phyloP scores from a whole-genome alignment of 2,113 vertebrate species.

The Myotis davidii region DNA sequence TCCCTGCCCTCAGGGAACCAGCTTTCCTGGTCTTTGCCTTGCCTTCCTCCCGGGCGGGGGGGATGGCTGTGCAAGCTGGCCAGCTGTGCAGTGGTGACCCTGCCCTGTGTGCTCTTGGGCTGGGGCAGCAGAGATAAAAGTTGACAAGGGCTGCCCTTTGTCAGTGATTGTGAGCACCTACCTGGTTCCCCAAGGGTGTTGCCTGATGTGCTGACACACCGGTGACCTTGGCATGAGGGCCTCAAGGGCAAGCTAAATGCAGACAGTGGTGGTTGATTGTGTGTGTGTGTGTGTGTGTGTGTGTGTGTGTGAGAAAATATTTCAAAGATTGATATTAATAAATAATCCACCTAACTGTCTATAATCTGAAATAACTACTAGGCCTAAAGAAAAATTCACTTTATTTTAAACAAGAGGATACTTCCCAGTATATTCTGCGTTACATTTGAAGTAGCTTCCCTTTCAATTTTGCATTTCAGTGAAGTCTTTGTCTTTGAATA shows the following conservation, averaged over 20 bases:
- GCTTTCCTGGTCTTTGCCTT: neutral
- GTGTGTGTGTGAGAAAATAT: neutral
- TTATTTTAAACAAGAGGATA: too few relatives aligned
- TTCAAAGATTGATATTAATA: too few relatives aligned
- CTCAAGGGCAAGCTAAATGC: neutral
- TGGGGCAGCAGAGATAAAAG: neutral
- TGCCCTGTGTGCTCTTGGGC: neutral
- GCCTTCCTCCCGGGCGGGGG: neutral
- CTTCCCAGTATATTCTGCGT: too few relatives aligned
- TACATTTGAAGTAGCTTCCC: too few relatives aligned
- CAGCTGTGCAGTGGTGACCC: neutral
- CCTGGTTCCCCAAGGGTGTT: neutral
- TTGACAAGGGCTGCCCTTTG: neutral
- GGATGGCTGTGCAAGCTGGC: neutral
- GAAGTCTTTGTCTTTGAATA: too few relatives aligned
- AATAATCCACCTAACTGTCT: too few relatives aligned
- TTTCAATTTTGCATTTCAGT: too few relatives aligned
- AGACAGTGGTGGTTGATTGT: neutral
- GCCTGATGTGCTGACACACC: neutral
- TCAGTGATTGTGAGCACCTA: neutral
- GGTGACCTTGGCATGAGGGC: neutral
- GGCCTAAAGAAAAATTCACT: too few relatives aligned
- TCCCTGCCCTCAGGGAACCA: neutral
- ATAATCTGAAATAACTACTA: too few relatives aligned
- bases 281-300: too few relatives aligned